Percentiles rank a stretch among this genome's conserved stretches.
Evolutionary conservation across 2,797 vertebrate genomes (phyloP).

Genomic region (Epinephelus malabaricus): DNA sequence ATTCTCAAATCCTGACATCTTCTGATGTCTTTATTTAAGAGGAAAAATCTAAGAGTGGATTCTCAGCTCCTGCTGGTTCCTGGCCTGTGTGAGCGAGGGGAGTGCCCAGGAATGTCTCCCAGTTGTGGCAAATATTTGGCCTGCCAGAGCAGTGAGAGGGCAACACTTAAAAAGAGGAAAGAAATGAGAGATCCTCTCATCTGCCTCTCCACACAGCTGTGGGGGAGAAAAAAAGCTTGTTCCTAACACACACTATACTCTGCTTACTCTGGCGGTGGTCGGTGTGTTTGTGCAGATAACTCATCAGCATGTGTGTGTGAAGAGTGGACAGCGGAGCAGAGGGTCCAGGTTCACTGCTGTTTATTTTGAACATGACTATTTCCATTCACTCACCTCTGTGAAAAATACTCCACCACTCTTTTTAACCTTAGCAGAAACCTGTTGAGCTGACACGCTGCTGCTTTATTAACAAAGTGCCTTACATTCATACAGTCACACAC

Average conservation of each 20-base stretch:
- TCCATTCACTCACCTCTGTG: constrained; percentile 67
- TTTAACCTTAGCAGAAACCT: constrained; percentile 60
- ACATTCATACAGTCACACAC: background rate
- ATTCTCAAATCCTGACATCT: constrained; percentile 33
- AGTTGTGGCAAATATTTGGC: constrained; percentile 81
- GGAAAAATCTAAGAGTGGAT: constrained; percentile 39
- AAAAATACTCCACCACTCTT: constrained; percentile 65
- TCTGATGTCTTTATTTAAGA: constrained; percentile 57
- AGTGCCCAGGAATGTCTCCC: constrained; percentile 81
- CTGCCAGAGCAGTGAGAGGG: constrained; percentile 63
- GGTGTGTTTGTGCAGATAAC: constrained; percentile 44
- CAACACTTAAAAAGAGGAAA: constrained; percentile 68
- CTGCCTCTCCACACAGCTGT: constrained; percentile 39
- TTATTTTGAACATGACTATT: constrained; percentile 61
- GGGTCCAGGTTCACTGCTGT: constrained; percentile 37
- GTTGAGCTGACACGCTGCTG: constrained; percentile 33
- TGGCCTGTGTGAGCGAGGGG: constrained; percentile 58
- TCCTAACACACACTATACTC: constrained; percentile 1
- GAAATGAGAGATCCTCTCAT: constrained; percentile 68
- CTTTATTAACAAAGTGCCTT: constrained; percentile 32
- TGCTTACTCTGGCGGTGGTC: constrained; percentile 1
- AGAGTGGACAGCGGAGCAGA: constrained; percentile 39
- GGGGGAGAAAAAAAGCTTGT: constrained; percentile 43
- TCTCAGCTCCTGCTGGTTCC: constrained; percentile 51
- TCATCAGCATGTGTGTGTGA: constrained; percentile 74